Percentiles rank a stretch among this genome's conserved stretches.
Conservation (phyloP, 2,888 invertebrate species). For the Agonopterix subpropinquella region DNA sequence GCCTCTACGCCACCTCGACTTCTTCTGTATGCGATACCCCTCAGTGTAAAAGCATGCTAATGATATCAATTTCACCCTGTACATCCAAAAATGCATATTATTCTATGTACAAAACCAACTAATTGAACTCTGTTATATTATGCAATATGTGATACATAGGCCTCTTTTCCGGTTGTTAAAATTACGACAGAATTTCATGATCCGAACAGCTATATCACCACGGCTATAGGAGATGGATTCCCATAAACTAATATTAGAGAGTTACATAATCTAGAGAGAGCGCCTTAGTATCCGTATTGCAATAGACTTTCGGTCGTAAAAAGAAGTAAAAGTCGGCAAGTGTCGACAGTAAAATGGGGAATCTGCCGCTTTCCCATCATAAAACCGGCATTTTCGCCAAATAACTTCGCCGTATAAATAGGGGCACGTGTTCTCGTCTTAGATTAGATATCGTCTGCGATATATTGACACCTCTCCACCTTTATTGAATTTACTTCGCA, state of each 20-base stretch:
- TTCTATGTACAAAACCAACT: too few species aligned
- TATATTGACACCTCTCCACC: too few species aligned
- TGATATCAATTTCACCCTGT: too few species aligned
- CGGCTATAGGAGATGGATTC: not conserved
- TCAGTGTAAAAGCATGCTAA: too few species aligned
- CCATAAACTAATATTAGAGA: conserved; percentile 6
- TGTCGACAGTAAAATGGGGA: conserved; percentile 23
- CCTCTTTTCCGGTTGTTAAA: too few species aligned
- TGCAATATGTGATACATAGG: not conserved
- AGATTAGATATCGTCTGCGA: too few species aligned
- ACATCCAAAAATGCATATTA: too few species aligned
- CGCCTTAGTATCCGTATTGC: conserved; percentile 7
- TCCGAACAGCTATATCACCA: too few species aligned
- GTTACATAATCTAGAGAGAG: conserved; percentile 1
- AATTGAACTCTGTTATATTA: not conserved
- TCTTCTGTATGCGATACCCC: too few species aligned
- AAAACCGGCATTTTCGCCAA: conserved; percentile 23
- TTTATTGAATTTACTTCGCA: too few species aligned
- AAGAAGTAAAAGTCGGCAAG: conserved; percentile 19
- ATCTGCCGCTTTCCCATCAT: conserved; percentile 22
- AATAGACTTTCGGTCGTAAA: conserved; percentile 19
- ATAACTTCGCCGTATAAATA: conserved; percentile 22
- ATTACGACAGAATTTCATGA: too few species aligned
- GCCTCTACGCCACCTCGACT: too few species aligned
- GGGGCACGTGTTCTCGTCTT: conserved; percentile 10